These are phyloP conservation scores for Zootoca vivipara DNA, from an alignment of 2,113 vertebrate genomes.

Conservation along the genomic window DNA sequence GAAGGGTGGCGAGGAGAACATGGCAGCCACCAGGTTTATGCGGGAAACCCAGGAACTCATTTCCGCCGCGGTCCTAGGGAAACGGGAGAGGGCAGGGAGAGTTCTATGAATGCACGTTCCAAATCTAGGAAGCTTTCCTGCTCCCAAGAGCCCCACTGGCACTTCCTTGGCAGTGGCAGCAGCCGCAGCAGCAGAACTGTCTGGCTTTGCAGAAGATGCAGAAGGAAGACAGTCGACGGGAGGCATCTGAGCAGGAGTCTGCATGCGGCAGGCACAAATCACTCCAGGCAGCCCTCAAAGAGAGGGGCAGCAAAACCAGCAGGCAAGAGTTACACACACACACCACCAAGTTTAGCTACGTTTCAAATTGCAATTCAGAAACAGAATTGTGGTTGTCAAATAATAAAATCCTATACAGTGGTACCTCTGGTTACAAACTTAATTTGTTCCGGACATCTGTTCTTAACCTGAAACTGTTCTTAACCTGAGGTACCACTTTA, in stretches of 20 bases:
- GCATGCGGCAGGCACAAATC: background rate
- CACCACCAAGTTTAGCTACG: background rate
- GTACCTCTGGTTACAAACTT: no score
- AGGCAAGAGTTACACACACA: background rate
- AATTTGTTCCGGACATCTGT: no score
- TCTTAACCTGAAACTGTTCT: no score
- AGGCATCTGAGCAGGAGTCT: background rate
- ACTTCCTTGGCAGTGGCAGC: background rate
- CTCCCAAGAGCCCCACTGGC: background rate
- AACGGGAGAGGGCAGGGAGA: background rate
- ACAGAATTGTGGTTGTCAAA: background rate
- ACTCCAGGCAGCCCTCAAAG: background rate
- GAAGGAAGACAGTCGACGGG: no score
- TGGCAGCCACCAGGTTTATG: constrained; percentile 87
- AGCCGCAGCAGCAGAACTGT: background rate
- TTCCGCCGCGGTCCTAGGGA: constrained; percentile 80
- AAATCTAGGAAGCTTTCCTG: no score
- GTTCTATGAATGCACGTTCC: background rate
- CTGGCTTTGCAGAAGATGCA: background rate
- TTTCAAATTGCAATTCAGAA: background rate
- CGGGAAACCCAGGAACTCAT: constrained; percentile 91
- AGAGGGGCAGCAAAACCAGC: background rate
- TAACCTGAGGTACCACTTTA: no score
- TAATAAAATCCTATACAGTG: background rate
- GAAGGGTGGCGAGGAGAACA: constrained; percentile 90